Conservation (phyloP, 2,797 vertebrate genomes). For the Liasis olivaceus region DNA sequence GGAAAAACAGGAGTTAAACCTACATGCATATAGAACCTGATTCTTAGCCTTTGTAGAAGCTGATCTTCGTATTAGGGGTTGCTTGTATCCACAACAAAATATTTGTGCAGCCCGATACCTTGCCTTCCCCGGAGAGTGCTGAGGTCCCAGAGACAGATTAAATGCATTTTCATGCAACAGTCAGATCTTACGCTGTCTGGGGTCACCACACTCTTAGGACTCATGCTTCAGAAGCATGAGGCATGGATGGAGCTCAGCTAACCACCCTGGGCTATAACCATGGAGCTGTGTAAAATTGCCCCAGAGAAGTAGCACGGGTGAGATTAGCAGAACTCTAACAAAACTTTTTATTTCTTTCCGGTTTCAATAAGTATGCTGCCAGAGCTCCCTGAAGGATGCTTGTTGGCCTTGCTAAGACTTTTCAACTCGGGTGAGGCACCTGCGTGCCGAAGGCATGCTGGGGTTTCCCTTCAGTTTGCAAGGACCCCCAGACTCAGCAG, state of each 20-base stretch:
- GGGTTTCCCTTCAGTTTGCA: not conserved
- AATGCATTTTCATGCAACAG: not conserved
- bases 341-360: not conserved
- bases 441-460: not conserved
- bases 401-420: not conserved
- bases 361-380: not conserved
- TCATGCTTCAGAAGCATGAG: not conserved
- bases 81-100: not conserved
- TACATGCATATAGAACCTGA: not conserved
- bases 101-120: not conserved
- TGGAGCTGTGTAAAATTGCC: not conserved
- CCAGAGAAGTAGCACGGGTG: not conserved
- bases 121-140: not conserved
- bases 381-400: not conserved
- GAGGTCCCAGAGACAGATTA: not conserved
- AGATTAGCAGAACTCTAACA: not conserved
- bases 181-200: not conserved
- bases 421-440: not conserved
- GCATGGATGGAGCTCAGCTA: too few relatives aligned
- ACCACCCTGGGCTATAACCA: too few relatives aligned
- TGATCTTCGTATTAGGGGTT: not conserved
- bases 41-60: not conserved
- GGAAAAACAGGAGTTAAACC: not conserved
- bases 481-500: accelerated
- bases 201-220: not conserved